A percentile compares a stretch with the other conserved stretches of the same genome.
Conservation (phyloP, 53 echinoderm and acorn worm species). For the Zoroaster sp. region DNA sequence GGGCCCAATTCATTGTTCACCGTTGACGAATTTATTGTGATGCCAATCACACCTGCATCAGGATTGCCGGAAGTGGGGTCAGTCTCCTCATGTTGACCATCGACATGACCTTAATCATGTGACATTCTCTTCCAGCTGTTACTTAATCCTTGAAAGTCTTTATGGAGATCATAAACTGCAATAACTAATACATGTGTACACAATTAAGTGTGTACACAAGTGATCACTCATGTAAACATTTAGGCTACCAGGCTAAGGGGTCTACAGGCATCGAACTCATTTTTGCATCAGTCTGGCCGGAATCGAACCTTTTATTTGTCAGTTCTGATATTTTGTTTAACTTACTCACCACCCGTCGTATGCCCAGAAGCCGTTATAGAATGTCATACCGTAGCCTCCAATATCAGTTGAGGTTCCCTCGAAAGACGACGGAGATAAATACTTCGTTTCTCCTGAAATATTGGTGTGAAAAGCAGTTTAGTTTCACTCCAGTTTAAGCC, state of each 20-base stretch:
- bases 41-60: not conserved
- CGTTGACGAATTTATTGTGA: not conserved
- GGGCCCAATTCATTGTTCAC: not conserved
- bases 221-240: too few relatives aligned
- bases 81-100: not conserved
- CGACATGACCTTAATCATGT: not conserved
- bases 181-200: not conserved
- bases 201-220: not conserved
- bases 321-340: not conserved
- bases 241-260: too few relatives aligned
- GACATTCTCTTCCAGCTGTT: constrained; percentile 17
- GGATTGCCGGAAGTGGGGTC: constrained; percentile 12
- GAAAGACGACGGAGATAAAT: not conserved
- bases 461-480: not conserved
- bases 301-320: not conserved
- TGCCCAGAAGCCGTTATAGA: constrained; percentile 16
- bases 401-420: not conserved
- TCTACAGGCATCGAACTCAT: too few relatives aligned
- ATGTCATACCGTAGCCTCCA: not conserved
- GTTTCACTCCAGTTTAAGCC: not conserved
- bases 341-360: constrained; percentile 25
- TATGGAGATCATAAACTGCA: not conserved
- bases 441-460: not conserved
- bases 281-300: too few relatives aligned
- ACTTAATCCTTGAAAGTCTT: not conserved